These are phyloP conservation scores for Raja brachyura DNA, from an alignment of 2,113 vertebrate species.

Conservation along the genomic window DNA sequence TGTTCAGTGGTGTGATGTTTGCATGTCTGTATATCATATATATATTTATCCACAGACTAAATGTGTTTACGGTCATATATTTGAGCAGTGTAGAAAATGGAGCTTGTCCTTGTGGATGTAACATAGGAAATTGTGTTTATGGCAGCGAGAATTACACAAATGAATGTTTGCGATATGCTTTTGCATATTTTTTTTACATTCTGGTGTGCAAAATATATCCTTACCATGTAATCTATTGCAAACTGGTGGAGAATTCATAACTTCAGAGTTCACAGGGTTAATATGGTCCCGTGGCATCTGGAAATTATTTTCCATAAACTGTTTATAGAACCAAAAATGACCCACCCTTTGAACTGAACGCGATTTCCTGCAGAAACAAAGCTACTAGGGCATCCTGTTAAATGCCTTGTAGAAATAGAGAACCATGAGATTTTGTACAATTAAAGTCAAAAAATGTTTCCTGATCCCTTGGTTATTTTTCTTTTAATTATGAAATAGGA, in stretches of 20 bases:
- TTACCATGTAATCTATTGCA: background rate
- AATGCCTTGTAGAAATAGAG: conserved; percentile 39
- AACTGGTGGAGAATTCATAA: background rate
- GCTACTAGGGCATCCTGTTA: conserved; percentile 31
- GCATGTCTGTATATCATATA: background rate
- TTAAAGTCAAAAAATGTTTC: background rate
- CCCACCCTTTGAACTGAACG: conserved; percentile 40
- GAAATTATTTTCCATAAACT: conserved; percentile 31
- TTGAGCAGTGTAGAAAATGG: background rate
- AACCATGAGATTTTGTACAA: background rate
- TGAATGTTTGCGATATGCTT: background rate
- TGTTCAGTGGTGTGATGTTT: background rate
- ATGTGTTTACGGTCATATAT: background rate
- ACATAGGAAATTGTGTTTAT: background rate
- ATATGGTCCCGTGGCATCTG: conserved; percentile 45
- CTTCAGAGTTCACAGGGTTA: conserved; percentile 43
- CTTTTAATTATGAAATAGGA: background rate
- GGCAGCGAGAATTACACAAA: background rate
- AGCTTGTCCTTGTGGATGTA: background rate
- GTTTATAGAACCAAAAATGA: conserved; percentile 46
- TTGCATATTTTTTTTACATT: no score
- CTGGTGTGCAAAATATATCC: background rate
- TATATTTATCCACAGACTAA: background rate
- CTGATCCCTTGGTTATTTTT: background rate
- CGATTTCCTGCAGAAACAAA: conserved; percentile 45